Base-by-base conservation (phyloP, 1,140 invertebrate genomes). In the Monomorium pharaonis region DNA sequence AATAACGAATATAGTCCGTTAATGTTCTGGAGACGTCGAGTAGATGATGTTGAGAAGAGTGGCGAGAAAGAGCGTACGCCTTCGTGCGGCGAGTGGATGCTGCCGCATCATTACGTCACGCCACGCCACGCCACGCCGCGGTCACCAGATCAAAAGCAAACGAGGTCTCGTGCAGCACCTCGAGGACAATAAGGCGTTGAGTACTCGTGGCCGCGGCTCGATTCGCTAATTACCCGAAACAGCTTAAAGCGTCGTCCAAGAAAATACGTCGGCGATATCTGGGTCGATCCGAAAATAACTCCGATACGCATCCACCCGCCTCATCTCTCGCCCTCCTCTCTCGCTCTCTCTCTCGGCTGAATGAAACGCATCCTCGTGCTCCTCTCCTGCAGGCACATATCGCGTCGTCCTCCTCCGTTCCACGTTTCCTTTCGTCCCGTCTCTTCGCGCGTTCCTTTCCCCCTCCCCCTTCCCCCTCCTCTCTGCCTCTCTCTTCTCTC, bases 221-320 rank as follows among this genome's bases (percentile, higher is more conserved):
- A 91, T 93, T 87, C 88, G 93, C 92, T 94, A 94, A 94, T 94
- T 94, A 94, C 92, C 92, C 91, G 93, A 93, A 94, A 94, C 93
- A 93, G 92, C 92, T 92, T 91, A 92, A 94, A 92, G 89, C 89
- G 85, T 86, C 85, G 86, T 91, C 88, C 89, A 88, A 91, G 89
- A 90, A 89, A 93, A 91, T 88, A 86, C 87, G 92, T 87, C 89
- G 87, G 85, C 88, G 89, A 91, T 92, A 94, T 94, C 93, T 94
- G 89, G 94, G 94, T 94, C 94, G 93, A 86, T 94, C 92, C 92
- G 91, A 89, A 94, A 94, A 94, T 94, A 94, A 91, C 91, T 86
- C 89, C 90, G 91, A 93, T 94, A 93, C 92, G 44, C 76, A 93
- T 94, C 93, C 92, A 93, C 91, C 91, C 89, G 88, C 86, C 84